These are phyloP conservation scores for Calidris pugnax DNA, from an alignment of 2,113 vertebrate genomes.

Conservation along the genomic window DNA sequence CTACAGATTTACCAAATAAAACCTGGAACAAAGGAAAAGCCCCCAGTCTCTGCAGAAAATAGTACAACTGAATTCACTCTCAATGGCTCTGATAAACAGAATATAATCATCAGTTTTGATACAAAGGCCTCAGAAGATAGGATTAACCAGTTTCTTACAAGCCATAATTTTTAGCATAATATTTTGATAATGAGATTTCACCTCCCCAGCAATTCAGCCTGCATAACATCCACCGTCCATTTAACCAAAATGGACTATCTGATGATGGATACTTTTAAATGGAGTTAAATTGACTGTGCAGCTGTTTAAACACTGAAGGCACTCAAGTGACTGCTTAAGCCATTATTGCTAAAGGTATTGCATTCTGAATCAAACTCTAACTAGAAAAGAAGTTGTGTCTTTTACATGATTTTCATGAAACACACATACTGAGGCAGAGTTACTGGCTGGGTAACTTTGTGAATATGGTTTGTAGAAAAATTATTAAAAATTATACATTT, in stretches of 20 bases:
- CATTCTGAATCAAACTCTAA: background rate
- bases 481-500: background rate
- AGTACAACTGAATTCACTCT: background rate
- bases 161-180: background rate
- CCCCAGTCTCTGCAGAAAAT: background rate
- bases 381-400: background rate
- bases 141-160: background rate
- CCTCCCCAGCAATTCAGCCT: background rate
- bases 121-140: background rate
- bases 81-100: background rate
- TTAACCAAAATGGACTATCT: background rate
- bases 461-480: background rate
- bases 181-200: background rate
- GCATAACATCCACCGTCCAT: background rate
- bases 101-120: background rate
- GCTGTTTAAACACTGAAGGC: constrained; percentile 21
- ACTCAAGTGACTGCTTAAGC: background rate
- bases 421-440: background rate
- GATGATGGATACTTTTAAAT: background rate
- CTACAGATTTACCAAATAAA: background rate
- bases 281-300: constrained; percentile 2
- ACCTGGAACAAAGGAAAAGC: background rate
- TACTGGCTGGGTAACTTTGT: background rate
- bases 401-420: background rate
- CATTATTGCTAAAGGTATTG: background rate